phyloP scores from a whole-genome alignment of 2,888 invertebrate species.

The Aleiodes alternator region DNA sequence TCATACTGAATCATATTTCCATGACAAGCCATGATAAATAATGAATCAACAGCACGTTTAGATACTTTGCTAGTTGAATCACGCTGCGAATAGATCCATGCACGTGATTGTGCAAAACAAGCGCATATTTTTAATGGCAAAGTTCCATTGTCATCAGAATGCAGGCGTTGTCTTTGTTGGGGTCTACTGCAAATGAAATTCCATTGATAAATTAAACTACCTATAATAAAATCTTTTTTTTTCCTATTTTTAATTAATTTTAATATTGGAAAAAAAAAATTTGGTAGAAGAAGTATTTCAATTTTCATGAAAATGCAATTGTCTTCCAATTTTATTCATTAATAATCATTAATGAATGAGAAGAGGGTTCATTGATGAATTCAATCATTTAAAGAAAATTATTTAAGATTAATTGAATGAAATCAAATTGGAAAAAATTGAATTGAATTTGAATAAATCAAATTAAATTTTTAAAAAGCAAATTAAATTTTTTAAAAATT shows the following conservation, averaged over 20 bases:
- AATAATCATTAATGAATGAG: no score
- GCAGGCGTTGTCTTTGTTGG: constrained; percentile 79
- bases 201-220: constrained; percentile 1
- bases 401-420: no score
- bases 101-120: constrained; percentile 85
- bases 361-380: no score
- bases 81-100: constrained; percentile 80
- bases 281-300: background rate
- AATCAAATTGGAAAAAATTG: no score
- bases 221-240: background rate
- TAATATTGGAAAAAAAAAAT: background rate
- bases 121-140: constrained; percentile 87
- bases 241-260: background rate
- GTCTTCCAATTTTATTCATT: no score
- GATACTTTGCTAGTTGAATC: constrained; percentile 70
- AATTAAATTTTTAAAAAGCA: no score
- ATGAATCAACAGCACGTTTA: constrained; percentile 84
- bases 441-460: no score
- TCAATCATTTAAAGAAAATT: no score
- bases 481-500: no score
- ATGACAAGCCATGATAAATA: constrained; percentile 92
- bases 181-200: constrained; percentile 58
- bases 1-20: constrained; percentile 93
- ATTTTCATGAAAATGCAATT: background rate
- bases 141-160: constrained; percentile 84